Base-by-base conservation (phyloP, 2,113 vertebrate species). In the Channa maculata region DNA sequence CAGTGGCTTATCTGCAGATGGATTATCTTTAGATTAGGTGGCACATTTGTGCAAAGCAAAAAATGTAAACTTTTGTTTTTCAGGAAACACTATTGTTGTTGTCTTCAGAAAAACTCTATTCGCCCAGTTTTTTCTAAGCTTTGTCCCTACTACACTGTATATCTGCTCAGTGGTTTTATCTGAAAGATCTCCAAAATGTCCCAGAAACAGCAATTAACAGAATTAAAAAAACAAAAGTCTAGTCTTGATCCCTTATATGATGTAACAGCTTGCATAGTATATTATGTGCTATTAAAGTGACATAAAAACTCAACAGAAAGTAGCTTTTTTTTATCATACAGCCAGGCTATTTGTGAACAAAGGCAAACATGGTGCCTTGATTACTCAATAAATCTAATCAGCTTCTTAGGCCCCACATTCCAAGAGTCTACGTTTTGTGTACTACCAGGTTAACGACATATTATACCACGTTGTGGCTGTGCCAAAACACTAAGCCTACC, bases 401-500 rank as follows among this genome's bases (percentile, higher is more conserved):
- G 14, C 4, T 52, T 13, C 10, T 70, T 57, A 33, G 60, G 46
- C 43, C 68, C 77, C 77, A 75, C 65, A 78, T 68, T 53, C 76
- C 14, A 84, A 59, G n/a, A 58, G 6, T 38, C 37, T 11, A 63
- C 62, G 10, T 61, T 24, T 62, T 72, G 68, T 80, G 79, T 70
- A 67, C 77, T 44, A 37, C 38, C 4, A 75, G 33, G 43, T 72
- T 15, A 58, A 59, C 43, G 70, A 53, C 58, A 69, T 33, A 66
- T 6, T 4, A 59, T 61, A 53, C 11, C 38, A 48, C 33, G 58
- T 39, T 55, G 12, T 14, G 67, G 37, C 60, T 46, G 65, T 62
- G 39, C 73, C 41, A 70, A 70, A 77, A 79, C 12, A 53, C 80
- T 67, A 76, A 24, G 73, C 89, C 80, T 95, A 95, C 95, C 95